Evolutionary conservation across 2,797 vertebrate species (phyloP).

Genomic region (Scleropages formosus): DNA sequence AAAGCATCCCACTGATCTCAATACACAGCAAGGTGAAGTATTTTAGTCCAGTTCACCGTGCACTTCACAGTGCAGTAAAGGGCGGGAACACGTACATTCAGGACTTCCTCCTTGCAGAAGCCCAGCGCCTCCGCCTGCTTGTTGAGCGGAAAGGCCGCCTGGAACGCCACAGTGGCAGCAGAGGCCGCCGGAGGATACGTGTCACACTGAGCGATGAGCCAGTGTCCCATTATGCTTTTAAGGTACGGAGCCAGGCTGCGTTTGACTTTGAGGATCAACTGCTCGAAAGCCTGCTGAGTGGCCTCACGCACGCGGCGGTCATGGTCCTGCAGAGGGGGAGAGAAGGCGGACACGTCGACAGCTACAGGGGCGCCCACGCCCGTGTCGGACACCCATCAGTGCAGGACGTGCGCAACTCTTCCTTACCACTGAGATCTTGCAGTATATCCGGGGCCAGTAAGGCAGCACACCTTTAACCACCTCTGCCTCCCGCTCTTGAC

Average conservation of each 20-base stretch:
- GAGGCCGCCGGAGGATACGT: constrained; percentile 86
- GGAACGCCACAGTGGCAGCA: constrained; percentile 84
- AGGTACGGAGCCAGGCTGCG: constrained; percentile 92
- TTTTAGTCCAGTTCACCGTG: too few relatives aligned
- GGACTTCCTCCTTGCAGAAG: constrained; percentile 94
- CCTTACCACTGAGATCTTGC: constrained; percentile 90
- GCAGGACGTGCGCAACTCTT: not conserved
- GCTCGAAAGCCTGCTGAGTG: constrained; percentile 91
- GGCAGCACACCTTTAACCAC: constrained; percentile 92
- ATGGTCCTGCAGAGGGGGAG: constrained; percentile 75
- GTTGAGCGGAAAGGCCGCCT: constrained; percentile 85
- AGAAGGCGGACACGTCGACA: too few relatives aligned
- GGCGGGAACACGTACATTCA: constrained; percentile 74
- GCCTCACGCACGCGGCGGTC: constrained; percentile 94
- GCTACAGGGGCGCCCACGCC: too few relatives aligned
- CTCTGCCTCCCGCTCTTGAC: constrained; percentile 86
- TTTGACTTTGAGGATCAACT: constrained; percentile 91
- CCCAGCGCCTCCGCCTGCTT: constrained; percentile 91
- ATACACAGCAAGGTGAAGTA: too few relatives aligned
- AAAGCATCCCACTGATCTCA: too few relatives aligned
- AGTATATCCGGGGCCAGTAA: constrained; percentile 97
- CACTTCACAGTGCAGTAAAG: too few relatives aligned
- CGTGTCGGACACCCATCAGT: not conserved
- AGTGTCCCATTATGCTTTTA: constrained; percentile 94
- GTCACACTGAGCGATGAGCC: constrained; percentile 95